A percentile compares a stretch with the other conserved stretches of the same genome.
These are phyloP conservation scores for Drosophila willistoni DNA, from an alignment of 1,140 invertebrate species.

Conservation along the genomic window DNA sequence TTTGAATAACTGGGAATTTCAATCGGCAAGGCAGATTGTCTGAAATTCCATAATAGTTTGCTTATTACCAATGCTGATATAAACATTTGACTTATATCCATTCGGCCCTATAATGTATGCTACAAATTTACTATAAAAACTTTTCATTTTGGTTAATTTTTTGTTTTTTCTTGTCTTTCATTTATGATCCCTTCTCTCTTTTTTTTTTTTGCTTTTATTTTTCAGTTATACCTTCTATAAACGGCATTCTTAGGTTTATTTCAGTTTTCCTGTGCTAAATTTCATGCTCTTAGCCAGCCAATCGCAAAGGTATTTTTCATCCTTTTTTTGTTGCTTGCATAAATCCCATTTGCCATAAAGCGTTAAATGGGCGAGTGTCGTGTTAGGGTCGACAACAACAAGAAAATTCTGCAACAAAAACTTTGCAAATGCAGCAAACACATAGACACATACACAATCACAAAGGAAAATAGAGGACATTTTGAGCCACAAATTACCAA, in stretches of 20 bases:
- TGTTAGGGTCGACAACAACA: conserved; percentile 41
- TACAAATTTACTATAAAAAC: not conserved
- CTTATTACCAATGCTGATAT: too few species aligned
- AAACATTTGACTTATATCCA: not conserved
- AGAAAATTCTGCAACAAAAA: conserved; percentile 27
- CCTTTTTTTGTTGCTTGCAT: conserved; percentile 40
- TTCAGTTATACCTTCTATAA: not conserved
- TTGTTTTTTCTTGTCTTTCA: not conserved
- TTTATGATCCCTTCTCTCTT: not conserved
- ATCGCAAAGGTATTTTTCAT: conserved; percentile 50
- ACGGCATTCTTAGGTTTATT: conserved; percentile 40
- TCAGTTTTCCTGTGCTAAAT: conserved; percentile 64
- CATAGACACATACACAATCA: conserved; percentile 33
- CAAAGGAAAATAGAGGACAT: conserved; percentile 32
- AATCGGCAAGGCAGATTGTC: too few species aligned
- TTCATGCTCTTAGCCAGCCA: conserved; percentile 57
- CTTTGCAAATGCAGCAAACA: conserved; percentile 32
- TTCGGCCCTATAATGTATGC: not conserved
- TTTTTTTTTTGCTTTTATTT: not conserved
- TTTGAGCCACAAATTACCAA: conserved; percentile 71
- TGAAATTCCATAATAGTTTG: too few species aligned
- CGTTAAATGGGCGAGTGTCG: conserved; percentile 63
- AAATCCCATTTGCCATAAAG: conserved; percentile 50
- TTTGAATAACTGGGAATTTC: not conserved
- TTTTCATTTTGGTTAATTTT: not conserved